Evolutionary conservation across 92 coral and sea anemone genomes (phyloP).

Genomic region (Siderastrea siderea): DNA sequence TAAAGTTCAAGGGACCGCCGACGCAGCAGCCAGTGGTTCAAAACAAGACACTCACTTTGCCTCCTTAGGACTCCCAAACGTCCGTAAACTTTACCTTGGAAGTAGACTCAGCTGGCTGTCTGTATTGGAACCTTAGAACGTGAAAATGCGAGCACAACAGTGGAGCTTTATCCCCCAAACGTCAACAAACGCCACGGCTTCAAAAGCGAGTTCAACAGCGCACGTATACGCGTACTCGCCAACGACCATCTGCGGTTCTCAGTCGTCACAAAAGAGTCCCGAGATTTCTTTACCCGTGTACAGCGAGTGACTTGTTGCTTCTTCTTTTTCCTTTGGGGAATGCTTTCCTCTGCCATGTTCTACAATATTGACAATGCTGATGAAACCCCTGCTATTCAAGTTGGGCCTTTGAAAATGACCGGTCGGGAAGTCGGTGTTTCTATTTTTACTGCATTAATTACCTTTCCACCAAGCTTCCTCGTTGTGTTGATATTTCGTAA

Average conservation of each 20-base stretch:
- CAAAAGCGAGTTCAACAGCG: conserved; percentile 57
- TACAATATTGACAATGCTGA: too few species aligned
- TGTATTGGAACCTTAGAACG: conserved; percentile 68
- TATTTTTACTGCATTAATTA: too few species aligned
- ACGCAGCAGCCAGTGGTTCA: background rate
- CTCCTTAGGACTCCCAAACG: conserved; percentile 46
- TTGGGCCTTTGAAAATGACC: too few species aligned
- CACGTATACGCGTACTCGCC: conserved; percentile 48
- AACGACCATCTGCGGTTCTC: conserved; percentile 84
- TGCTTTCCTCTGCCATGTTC: too few species aligned
- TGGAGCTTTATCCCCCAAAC: conserved; percentile 32
- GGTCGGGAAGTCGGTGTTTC: too few species aligned
- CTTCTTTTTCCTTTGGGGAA: too few species aligned
- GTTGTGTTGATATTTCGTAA: too few species aligned
- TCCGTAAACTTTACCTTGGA: conserved; percentile 49
- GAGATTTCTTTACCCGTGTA: too few species aligned
- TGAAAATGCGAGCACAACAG: conserved; percentile 64
- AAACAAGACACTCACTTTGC: conserved; percentile 4
- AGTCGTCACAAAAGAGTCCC: conserved; percentile 59
- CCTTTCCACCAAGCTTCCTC: too few species aligned
- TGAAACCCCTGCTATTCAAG: too few species aligned
- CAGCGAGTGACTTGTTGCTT: too few species aligned
- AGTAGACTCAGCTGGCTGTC: conserved; percentile 29
- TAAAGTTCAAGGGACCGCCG: conserved; percentile 51
- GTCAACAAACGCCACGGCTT: conserved; percentile 47